phyloP scores from a whole-genome alignment of 1,140 invertebrate species.

The Polyergus mexicanus region DNA sequence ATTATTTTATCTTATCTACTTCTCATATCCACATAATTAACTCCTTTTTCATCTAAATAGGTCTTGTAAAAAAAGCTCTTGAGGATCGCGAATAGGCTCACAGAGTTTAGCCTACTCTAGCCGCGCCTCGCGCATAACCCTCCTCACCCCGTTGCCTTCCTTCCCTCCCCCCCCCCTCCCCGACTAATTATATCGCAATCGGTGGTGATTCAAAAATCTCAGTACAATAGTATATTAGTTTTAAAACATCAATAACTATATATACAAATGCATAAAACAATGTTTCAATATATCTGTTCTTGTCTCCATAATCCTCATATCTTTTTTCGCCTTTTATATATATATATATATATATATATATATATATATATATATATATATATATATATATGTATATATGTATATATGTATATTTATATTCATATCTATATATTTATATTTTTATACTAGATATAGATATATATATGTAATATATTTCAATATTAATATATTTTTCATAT shows the following conservation, averaged over 20 bases:
- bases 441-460: constrained; percentile 77
- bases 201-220: constrained; percentile 71
- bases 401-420: constrained; percentile 78
- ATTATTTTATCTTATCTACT: constrained; percentile 36
- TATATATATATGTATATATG: constrained; percentile 81
- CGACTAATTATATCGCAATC: constrained; percentile 52
- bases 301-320: constrained; percentile 74
- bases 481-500: constrained; percentile 78
- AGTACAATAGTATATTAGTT: constrained; percentile 75
- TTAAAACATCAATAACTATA: constrained; percentile 78
- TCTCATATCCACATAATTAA: constrained; percentile 9
- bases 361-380: constrained; percentile 70
- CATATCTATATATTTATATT: constrained; percentile 74
- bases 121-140: constrained; percentile 35
- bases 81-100: constrained; percentile 45
- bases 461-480: constrained; percentile 82
- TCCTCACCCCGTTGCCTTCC: constrained; percentile 30
- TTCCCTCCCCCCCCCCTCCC: not conserved
- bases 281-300: constrained; percentile 75
- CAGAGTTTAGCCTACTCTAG: constrained; percentile 56
- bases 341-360: constrained; percentile 69
- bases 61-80: constrained; percentile 60
- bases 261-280: constrained; percentile 79
- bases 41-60: constrained; percentile 43
- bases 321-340: constrained; percentile 72